Evolutionary conservation across 2,888 invertebrate genomes (phyloP), one percentile per base, ranked within the genome.

Genomic region (Bibio marci): DNA sequence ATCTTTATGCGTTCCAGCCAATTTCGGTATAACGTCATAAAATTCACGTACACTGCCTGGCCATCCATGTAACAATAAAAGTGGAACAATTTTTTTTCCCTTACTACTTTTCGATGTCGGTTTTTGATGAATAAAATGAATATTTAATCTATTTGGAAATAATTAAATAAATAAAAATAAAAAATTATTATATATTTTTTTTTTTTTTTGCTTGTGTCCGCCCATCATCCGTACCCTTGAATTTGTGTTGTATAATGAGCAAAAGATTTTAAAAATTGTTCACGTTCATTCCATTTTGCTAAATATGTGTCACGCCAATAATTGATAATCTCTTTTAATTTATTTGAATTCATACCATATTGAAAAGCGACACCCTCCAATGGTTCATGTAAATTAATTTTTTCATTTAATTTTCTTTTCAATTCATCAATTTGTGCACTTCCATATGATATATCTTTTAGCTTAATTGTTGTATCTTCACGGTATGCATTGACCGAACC

Each of bases 1-100:
- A 2, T 57, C 47, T 27, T 64, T 56, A 1, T 65, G 59, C 1
- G 56, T 44, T 34, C 63, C 47, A 1, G 69, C 71, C n/a, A 86
- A 61, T 34, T 72, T 52, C 0, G 82, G 81, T 38, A 85, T 75
- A 0, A 82, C 59, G 40, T 76, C 75, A 50, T 80, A 79, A 58
- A 87, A 88, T 61, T 91, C 90, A n/a, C 76, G 65, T 3, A 87
- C 69, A 0, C 82, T 83, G 1, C 88, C 86, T 1, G 90, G 88
- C 91, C 91, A 91, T 30, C 91, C 91, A 54, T 92, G 90, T 13
- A 82, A 59, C 35, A 91, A 48, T 3, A 62, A 22, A 3, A 61
- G 50, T 13, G 62, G 62, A 42, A 59, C 59, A 41, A 56, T 55
- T 37, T 51, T 46, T 53, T 50, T 63, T 15, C 52, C 55, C 30